Evolutionary conservation across 2,888 invertebrate genomes (phyloP), one percentile per base, ranked within the genome.

Genomic region (Tinea pellionella): DNA sequence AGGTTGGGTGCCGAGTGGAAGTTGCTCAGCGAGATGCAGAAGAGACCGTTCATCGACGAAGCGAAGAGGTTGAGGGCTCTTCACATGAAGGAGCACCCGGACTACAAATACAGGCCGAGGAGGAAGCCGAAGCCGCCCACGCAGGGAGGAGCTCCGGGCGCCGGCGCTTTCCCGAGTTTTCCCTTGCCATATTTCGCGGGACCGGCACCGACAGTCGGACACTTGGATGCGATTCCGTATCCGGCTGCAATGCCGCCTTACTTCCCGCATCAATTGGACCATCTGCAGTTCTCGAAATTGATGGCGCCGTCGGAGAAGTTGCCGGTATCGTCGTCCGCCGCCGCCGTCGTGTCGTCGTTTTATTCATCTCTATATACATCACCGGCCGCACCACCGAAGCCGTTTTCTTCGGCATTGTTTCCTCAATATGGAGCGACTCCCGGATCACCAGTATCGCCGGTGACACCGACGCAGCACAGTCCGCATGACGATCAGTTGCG

Each of bases 1-100:
- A 89, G 96, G 12, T 88, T 97, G 53, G 97, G 97, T 0, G 95
- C 95, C 7, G 96, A 97, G 75, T 98, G 98, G 97, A 98, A 97
- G 77, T 75, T 95, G 64, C 78, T 98, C 3, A 90, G 93, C 0
- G 97, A 97, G 73, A 86, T 91, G 64, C 95, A 96, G 68, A 98
- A 97, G 75, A 88, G 96, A 62, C 97, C 97, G 1, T 98, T 97
- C 81, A 97, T 98, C 67, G 97, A 98, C 74, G 97, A 97, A 79
- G 97, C 98, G 0, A 97, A 98, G 77, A 88, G 96, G 43, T 82
- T 98, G 63, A 88, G 97, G 7, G 93, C 94, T 0, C 80, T 93
- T 70, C 95, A 97, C 89, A 96, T 95, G 94, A 94, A 94, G 81
- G 94, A 96, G 72, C 95, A 96, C 73, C 96, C 96, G 0, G 95